Evolutionary conservation across 2,113 vertebrate genomes (phyloP), one percentile per base, ranked within the genome.

Genomic region (Ceyx cyanopectus): DNA sequence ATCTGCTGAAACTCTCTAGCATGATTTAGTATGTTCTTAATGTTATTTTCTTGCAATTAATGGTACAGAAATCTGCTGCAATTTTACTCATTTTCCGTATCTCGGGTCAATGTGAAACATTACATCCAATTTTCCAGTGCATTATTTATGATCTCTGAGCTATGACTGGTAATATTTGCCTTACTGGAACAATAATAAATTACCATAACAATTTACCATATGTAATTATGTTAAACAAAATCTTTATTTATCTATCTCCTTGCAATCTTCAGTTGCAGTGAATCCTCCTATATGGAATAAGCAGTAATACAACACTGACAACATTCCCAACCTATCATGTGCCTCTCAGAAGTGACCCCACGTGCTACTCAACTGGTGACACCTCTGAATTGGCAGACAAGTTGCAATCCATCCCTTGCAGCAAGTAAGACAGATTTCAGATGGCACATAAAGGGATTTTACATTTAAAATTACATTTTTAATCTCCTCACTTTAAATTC

Each of bases 131-230:
- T 94, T 95, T 69, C 58, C 66, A 88, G 84, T 19, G 81, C 89
- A 85, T 94, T 94, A 94, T 93, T 94, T 94, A 92, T 46, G 56
- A 82, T 93, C 84, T 89, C 87, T 70, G 75, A 92, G 78, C 91
- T 89, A 92, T 67, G 81, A 76, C 92, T 93, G 68, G 70, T 92
- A 91, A 87, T 91, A 93, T 93, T 93, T 95, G 91, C 70, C 84
- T 86, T 87, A 54, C 29, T 87, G 67, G 56, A 92, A 85, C 30
- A 90, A 85, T 18, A 85, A 89, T 63, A 94, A 95, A 95, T 94
- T 90, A 92, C 81, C 86, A 67, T 85, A 93, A 93, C 74, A 76
- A 92, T 87, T 94, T 89, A 92, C 86, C 81, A 73, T 87, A 92
- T 48, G 84, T 58, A 95, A 94, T 93, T 89, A 94, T 15, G 69